These are phyloP conservation scores for Drosophila subquinaria DNA, from an alignment of 2,888 invertebrate species.

Conservation along the genomic window DNA sequence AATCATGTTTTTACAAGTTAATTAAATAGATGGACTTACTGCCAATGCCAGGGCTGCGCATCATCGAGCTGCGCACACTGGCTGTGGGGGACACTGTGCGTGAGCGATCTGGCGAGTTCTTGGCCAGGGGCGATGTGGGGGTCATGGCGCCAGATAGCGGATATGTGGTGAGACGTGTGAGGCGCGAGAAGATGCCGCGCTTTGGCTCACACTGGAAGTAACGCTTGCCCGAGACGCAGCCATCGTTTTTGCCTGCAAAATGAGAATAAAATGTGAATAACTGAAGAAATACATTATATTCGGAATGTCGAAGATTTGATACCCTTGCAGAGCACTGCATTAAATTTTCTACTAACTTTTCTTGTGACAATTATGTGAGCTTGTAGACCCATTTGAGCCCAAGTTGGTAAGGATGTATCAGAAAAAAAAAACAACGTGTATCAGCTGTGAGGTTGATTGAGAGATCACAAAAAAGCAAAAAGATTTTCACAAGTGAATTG, in stretches of 20 bases:
- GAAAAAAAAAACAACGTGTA: no score
- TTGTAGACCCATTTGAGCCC: no score
- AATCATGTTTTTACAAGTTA: background rate
- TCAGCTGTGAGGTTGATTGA: no score
- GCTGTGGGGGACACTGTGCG: constrained; percentile 84
- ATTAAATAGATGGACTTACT: constrained; percentile 73
- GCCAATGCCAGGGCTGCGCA: constrained; percentile 80
- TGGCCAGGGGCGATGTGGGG: constrained; percentile 78
- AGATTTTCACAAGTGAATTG: no score
- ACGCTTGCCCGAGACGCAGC: constrained; percentile 95
- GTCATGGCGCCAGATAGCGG: constrained; percentile 88
- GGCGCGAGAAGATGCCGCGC: constrained; percentile 96
- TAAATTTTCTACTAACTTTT: background rate
- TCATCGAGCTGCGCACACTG: constrained; percentile 82
- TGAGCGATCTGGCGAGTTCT: constrained; percentile 83
- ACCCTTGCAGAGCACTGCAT: background rate
- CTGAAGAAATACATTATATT: no score
- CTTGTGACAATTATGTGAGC: background rate
- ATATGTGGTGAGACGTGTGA: constrained; percentile 92
- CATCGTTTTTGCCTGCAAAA: constrained; percentile 95
- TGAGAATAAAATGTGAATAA: background rate
- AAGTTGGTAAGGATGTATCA: no score
- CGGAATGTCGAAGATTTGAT: background rate
- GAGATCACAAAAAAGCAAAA: no score
- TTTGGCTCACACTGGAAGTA: constrained; percentile 98